Base-by-base conservation (phyloP, 30 jellyfish, hydroid and myxozoan genomes). In the Pseudorhiza aurosa region DNA sequence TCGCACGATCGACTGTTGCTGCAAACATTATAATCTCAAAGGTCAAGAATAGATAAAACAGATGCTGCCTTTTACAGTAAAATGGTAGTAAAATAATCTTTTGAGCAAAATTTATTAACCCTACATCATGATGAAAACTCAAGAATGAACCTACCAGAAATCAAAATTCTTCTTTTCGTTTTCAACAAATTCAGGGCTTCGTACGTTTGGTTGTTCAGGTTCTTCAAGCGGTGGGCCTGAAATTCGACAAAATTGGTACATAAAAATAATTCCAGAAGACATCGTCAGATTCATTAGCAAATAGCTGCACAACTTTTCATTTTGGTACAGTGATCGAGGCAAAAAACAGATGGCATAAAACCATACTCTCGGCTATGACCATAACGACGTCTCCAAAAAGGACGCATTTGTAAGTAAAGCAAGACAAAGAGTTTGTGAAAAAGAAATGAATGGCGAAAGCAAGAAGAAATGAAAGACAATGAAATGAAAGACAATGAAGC, bases 151-250 rank as follows among this genome's bases (percentile, higher is more conserved):
- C 14, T 1, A 88, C 99, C 99, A 42, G 99, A 94, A 26, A 94
- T 60, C 67, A 94, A 83, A 44, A 94, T 72, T 62, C 99, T 50
- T 62, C 96, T 73, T 63, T 88, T 88, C 28, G 96, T 27, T 71
- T 94, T 78, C 53, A 94, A 33, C 33, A 69, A 65, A 64, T 88
- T 87, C 59, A 94, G 81, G 4, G 99, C 99, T 68, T 87, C 97
- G 86, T 94, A 94, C 4, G 97, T 94, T 53, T 94, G 99, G 69
- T 94, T 94, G 60, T 83, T 96, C 37, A 82, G 88, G 94, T 94
- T 94, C 69, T 94, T 94, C 45, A 94, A 86, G 26, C 99, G 97
- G 64, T 94, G 99, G 17, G 98, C 99, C 99, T 94, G 25, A 11
- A 75, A 58, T 42, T 42, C 55, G 17, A 42, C 9, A 9, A 42